phyloP scores from a whole-genome alignment of 2,113 vertebrate species.

The Gambusia affinis region DNA sequence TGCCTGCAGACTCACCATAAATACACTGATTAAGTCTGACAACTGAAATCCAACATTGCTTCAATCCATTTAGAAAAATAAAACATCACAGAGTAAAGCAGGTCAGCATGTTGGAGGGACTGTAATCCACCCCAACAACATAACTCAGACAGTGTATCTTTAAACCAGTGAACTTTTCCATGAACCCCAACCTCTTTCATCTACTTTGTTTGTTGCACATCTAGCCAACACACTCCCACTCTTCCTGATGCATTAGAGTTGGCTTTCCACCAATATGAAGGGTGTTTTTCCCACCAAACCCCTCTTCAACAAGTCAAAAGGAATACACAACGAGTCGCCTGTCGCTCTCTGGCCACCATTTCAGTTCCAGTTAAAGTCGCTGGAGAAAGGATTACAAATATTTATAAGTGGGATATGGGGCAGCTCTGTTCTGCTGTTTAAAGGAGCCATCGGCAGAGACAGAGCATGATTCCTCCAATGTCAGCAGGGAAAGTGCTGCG shows the following conservation, averaged over 20 bases:
- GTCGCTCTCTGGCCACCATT: conserved; percentile 35
- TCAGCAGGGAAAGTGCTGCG: conserved; percentile 30
- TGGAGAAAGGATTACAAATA: conserved; percentile 65
- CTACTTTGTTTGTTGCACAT: conserved; percentile 44
- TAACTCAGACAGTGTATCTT: conserved; percentile 53
- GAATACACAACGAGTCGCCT: conserved; percentile 38
- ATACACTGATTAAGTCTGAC: conserved; percentile 29
- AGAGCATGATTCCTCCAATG: conserved; percentile 17
- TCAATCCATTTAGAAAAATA: conserved; percentile 42
- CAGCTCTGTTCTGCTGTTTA: conserved; percentile 42
- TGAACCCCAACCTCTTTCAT: conserved; percentile 48
- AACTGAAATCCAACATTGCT: conserved; percentile 31
- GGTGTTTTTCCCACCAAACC: conserved; percentile 37
- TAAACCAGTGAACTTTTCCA: conserved; percentile 58
- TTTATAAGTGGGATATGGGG: conserved; percentile 68
- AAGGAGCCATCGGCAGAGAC: conserved; percentile 55
- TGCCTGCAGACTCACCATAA: conserved; percentile 23
- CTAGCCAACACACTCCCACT: conserved; percentile 16
- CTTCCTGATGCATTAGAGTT: conserved; percentile 39
- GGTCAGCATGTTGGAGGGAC: conserved; percentile 42
- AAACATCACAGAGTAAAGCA: conserved; percentile 33
- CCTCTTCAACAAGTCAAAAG: conserved; percentile 48
- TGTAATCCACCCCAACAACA: conserved; percentile 43
- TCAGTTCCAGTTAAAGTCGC: conserved; percentile 48
- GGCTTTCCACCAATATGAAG: conserved; percentile 27